A percentile compares a stretch with the other conserved stretches of the same genome.
Evolutionary conservation across 2,797 vertebrate species (phyloP).

Genomic region (Agapornis canus): DNA sequence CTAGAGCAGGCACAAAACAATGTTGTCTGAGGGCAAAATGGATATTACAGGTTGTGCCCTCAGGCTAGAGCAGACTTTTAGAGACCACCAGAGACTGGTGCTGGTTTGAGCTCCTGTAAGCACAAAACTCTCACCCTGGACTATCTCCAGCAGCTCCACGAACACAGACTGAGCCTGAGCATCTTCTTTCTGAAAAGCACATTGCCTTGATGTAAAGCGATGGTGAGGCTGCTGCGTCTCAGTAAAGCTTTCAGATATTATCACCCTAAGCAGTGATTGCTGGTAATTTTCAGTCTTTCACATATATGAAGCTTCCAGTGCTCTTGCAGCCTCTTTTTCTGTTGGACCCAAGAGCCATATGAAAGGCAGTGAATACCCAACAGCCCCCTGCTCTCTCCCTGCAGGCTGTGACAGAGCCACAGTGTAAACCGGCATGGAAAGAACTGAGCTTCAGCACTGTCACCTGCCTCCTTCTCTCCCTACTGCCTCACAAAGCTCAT

Average conservation of each 20-base stretch:
- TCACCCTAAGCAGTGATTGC: background rate
- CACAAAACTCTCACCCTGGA: background rate
- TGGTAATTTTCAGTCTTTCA: background rate
- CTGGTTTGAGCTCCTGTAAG: background rate
- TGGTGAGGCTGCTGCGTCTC: background rate
- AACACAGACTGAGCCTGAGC: background rate
- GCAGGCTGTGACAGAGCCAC: background rate
- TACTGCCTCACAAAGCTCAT: background rate
- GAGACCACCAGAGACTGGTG: accelerated
- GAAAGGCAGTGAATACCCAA: background rate
- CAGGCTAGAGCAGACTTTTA: background rate
- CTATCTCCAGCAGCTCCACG: background rate
- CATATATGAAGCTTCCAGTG: background rate
- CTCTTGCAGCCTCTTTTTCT: background rate
- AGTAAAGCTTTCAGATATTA: background rate
- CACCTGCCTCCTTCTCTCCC: background rate
- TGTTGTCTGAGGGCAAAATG: background rate
- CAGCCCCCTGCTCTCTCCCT: accelerated
- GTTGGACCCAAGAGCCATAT: background rate
- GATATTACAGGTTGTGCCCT: background rate
- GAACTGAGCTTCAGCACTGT: background rate
- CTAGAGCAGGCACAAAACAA: background rate
- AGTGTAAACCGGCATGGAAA: background rate
- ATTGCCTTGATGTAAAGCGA: background rate
- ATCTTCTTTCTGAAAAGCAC: background rate